A percentile compares a stretch with the other conserved stretches of the same genome.
phyloP scores from a whole-genome alignment of 2,888 invertebrate genomes.

The Erebia aethiops region DNA sequence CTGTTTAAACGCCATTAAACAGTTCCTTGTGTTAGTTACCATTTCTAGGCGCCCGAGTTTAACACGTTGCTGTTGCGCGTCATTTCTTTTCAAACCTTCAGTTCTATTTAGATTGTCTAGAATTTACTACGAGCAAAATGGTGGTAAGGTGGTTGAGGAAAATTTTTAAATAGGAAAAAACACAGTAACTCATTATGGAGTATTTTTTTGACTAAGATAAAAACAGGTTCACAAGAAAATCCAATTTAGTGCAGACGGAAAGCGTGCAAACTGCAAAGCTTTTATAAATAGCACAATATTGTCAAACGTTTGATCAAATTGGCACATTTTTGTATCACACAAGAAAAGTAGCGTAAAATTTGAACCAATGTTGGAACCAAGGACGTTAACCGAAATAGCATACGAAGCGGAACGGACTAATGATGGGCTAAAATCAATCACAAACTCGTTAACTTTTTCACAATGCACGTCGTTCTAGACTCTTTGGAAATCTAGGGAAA shows the following conservation, averaged over 20 bases:
- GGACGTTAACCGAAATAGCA: conserved; percentile 46
- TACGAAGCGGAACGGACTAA: conserved; percentile 46
- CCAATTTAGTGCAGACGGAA: conserved; percentile 1
- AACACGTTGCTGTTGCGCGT: neutral
- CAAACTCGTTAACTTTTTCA: conserved; percentile 30
- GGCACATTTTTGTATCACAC: conserved; percentile 8
- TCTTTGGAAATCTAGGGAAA: conserved; percentile 20
- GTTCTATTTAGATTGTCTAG: neutral
- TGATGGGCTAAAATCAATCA: conserved; percentile 31
- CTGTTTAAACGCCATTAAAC: too few relatives aligned
- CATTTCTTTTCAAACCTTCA: neutral
- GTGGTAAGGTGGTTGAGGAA: neutral
- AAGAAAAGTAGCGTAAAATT: conserved; percentile 3
- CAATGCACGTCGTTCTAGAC: conserved; percentile 3
- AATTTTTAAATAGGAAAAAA: neutral
- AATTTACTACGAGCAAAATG: conserved; percentile 1
- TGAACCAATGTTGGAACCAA: conserved; percentile 19
- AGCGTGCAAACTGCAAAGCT: conserved; percentile 11
- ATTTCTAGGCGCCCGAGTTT: neutral
- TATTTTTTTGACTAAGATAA: neutral
- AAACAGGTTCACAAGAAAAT: neutral
- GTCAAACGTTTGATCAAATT: conserved; percentile 13
- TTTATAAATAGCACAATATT: conserved; percentile 3
- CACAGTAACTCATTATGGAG: neutral
- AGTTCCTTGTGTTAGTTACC: too few relatives aligned